A percentile compares a stretch with the other conserved stretches of the same genome.
phyloP scores from a whole-genome alignment of 1,140 invertebrate genomes.

The Ceratosolen fusciceps region DNA sequence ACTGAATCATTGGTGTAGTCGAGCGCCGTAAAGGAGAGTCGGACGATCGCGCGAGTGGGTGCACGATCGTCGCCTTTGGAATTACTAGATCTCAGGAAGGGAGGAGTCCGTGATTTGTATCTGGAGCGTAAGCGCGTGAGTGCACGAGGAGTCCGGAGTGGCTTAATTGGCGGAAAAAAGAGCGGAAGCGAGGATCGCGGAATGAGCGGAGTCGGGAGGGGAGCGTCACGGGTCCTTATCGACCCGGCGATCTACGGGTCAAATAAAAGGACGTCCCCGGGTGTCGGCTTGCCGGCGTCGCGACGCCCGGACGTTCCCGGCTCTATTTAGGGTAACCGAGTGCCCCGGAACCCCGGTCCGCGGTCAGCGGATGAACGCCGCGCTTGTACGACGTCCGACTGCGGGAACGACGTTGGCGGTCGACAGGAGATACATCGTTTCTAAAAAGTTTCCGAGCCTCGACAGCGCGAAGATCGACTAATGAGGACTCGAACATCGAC shows the following conservation, averaged over 20 bases:
- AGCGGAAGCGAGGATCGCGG: no score
- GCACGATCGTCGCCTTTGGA: no score
- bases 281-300: neutral
- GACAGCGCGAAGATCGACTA: neutral
- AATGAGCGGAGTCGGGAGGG: neutral
- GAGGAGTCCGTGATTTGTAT: no score
- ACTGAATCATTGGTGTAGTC: no score
- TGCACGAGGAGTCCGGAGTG: no score
- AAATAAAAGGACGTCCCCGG: neutral
- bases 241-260: neutral
- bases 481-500: neutral
- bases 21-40: no score
- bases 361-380: neutral
- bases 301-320: no score
- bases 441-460: constrained; percentile 41
- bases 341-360: no score
- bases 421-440: constrained; percentile 23
- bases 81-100: no score
- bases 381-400: neutral
- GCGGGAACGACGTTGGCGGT: constrained; percentile 26
- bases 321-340: neutral
- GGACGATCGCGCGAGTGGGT: no score
- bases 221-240: neutral
- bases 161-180: neutral
- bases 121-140: no score